phyloP scores from a whole-genome alignment of 1,140 invertebrate genomes.

The Proales similis region DNA sequence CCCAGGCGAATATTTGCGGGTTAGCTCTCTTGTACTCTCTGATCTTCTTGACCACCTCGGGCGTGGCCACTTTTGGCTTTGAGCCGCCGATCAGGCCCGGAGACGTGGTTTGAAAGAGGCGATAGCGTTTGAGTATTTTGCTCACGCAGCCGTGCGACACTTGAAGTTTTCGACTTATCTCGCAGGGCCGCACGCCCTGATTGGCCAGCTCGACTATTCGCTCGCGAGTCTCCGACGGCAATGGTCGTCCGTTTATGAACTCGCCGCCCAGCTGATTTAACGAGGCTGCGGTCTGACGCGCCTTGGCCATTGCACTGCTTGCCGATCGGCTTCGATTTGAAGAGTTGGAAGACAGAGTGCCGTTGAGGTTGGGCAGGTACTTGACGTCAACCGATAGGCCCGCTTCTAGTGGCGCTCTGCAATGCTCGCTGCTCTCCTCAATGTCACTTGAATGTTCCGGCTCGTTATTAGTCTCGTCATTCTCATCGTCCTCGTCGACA shows the following conservation, averaged over 20 bases:
- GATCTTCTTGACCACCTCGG: slow-evolving; percentile 93
- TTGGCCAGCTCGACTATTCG: slow-evolving; percentile 89
- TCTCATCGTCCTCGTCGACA: too few relatives aligned
- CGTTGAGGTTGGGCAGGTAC: too few relatives aligned
- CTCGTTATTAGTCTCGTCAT: too few relatives aligned
- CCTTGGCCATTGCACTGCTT: too few relatives aligned
- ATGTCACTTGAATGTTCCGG: too few relatives aligned
- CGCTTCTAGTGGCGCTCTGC: too few relatives aligned
- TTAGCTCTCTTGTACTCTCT: slow-evolving; percentile 96
- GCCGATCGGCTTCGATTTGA: too few relatives aligned
- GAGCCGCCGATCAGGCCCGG: slow-evolving; percentile 97
- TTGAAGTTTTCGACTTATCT: slow-evolving; percentile 83
- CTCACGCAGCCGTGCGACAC: slow-evolving; percentile 92
- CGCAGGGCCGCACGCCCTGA: slow-evolving; percentile 82
- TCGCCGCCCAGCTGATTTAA: slow-evolving; percentile 94
- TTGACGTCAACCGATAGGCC: too few relatives aligned
- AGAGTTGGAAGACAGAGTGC: too few relatives aligned
- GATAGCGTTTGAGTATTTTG: slow-evolving; percentile 77
- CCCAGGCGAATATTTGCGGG: slow-evolving; percentile 99
- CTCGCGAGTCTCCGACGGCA: slow-evolving; percentile 87
- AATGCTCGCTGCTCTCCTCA: too few relatives aligned
- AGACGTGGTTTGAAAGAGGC: slow-evolving; percentile 95
- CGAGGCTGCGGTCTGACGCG: slow-evolving; percentile 28
- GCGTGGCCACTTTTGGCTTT: slow-evolving; percentile 97
- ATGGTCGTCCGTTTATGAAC: slow-evolving; percentile 89